Evolutionary conservation across 1,140 invertebrate species (phyloP).

Genomic region (Calliphora vicina): DNA sequence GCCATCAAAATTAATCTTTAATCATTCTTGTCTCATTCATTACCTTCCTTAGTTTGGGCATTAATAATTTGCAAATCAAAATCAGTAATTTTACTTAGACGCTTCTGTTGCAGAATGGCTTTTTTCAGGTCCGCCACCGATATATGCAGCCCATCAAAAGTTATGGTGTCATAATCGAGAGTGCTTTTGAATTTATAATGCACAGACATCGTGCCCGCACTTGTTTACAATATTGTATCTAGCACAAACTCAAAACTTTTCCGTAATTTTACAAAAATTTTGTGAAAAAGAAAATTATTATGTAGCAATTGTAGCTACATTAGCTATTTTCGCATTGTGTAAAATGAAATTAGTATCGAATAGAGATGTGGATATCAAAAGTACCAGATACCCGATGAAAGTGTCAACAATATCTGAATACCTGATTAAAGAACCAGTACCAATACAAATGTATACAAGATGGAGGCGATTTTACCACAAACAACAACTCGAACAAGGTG

Average conservation of each 20-base stretch:
- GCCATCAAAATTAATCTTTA: too few species aligned
- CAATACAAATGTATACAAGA: too few species aligned
- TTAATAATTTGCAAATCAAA: slow-evolving; percentile 97
- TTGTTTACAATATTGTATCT: neutral
- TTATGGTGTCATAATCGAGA: slow-evolving; percentile 93
- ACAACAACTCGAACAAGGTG: too few species aligned
- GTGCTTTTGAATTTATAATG: slow-evolving; percentile 99
- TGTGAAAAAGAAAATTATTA: neutral
- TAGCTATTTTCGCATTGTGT: slow-evolving; percentile 13
- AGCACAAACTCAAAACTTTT: neutral
- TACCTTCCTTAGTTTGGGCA: slow-evolving; percentile 97
- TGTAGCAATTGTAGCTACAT: neutral
- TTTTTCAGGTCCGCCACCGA: slow-evolving; percentile 94
- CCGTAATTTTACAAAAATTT: neutral
- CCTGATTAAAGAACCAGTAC: too few species aligned
- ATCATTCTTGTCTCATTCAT: neutral
- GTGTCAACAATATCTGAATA: neutral
- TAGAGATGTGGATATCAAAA: neutral
- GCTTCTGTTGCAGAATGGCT: slow-evolving; percentile 93
- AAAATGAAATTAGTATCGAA: neutral
- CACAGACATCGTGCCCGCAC: slow-evolving; percentile 79
- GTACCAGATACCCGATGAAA: neutral
- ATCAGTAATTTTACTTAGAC: slow-evolving; percentile 90
- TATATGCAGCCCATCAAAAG: slow-evolving; percentile 96
- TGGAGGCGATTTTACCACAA: too few species aligned